These are phyloP conservation scores for Conchocele bisecta DNA, from an alignment of 2,888 invertebrate species.

Conservation along the genomic window DNA sequence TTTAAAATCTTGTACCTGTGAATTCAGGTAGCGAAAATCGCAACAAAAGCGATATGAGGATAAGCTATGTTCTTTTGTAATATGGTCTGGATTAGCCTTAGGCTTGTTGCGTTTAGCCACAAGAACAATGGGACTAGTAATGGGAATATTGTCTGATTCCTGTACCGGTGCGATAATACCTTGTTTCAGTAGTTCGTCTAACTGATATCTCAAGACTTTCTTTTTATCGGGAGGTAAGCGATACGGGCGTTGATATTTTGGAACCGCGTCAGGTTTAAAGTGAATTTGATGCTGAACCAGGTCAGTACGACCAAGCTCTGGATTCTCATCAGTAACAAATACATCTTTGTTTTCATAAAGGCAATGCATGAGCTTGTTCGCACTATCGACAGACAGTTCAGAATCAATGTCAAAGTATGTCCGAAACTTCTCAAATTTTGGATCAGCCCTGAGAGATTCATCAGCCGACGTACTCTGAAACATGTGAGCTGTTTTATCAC, in stretches of 20 bases:
- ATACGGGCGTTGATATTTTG: conserved; percentile 32
- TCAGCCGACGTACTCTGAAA: too few species aligned
- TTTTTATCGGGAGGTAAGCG: conserved; percentile 31
- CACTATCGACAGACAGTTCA: too few species aligned
- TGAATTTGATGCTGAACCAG: conserved; percentile 32
- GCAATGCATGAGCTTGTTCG: too few species aligned
- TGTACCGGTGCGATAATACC: conserved; percentile 24
- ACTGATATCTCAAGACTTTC: conserved; percentile 22
- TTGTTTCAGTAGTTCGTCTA: conserved; percentile 23
- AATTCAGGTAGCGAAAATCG: conserved; percentile 31
- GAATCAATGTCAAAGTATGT: not conserved
- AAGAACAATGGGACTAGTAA: conserved; percentile 37
- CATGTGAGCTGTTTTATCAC: too few species aligned
- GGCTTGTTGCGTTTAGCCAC: conserved; percentile 28
- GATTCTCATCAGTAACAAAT: conserved; percentile 25
- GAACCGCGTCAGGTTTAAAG: conserved; percentile 7
- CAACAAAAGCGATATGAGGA: conserved; percentile 21
- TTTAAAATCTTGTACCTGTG: conserved; percentile 23
- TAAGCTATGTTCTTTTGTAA: conserved; percentile 20
- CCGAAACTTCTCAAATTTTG: not conserved
- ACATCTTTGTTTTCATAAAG: conserved; percentile 10
- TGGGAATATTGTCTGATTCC: conserved; percentile 27
- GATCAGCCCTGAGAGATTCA: too few species aligned
- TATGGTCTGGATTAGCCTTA: not conserved
- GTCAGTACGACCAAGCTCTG: conserved; percentile 7